Base-by-base conservation (phyloP, 1,140 invertebrate species). In the Diachasmimorpha longicaudata region DNA sequence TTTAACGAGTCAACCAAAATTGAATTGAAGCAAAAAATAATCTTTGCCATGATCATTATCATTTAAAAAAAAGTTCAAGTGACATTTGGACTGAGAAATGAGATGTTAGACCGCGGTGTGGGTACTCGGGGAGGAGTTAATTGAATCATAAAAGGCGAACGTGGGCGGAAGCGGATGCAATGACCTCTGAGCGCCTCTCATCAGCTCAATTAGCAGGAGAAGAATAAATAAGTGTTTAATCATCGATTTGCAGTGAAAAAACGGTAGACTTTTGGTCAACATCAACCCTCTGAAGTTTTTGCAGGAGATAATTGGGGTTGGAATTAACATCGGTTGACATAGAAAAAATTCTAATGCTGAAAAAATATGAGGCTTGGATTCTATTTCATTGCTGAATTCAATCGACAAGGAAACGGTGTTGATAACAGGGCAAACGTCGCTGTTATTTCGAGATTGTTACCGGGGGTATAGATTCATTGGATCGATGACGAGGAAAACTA, bases 361-460 rank as follows among this genome's bases (percentile, higher is more conserved):
- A 31, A 31, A 31, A 31, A 31, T 31, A 31, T 31, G 2, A 31
- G 31, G 2, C 6, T 31, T 31, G 31, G 6, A 6, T 31, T 31
- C 31, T 6, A 31, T 6, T 31, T 31, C 31, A 31, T 6, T 31
- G 6, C 31, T 31, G 31, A 31, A 31, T 31, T 31, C 31, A 31
- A 31, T 46, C 44, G 11, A 46, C 44, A n/a, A 46, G 10, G 9
- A 58, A 58, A 58, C 19, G 52, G 46, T 31, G 70, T 31, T 52
- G 48, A 72, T 72, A 55, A 48, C 44, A 55, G 70, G 70, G 52
- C 70, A 55, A 71, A 25, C 19, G 58, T 25, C 19, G n/a, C 48
- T 46, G 52, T 71, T 73, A 73, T 73, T 73, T 16, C 58, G 69
- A 71, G 69, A 48, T 71, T 13, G 67, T 42, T 69, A 8, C 25